phyloP scores from a whole-genome alignment of 2,888 invertebrate genomes.

The Steinernema scapterisci region DNA sequence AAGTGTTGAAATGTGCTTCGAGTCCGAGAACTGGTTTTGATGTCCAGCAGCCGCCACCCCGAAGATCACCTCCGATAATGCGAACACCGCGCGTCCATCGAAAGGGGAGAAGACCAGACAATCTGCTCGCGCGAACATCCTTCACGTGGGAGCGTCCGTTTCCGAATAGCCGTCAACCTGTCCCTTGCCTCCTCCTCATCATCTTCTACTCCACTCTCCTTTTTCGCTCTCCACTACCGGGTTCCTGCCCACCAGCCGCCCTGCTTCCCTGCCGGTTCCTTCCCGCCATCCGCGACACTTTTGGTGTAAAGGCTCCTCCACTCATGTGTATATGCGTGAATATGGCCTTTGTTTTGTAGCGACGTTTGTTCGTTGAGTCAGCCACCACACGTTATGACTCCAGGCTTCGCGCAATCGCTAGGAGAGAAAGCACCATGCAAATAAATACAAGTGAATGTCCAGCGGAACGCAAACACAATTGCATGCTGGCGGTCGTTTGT shows the following conservation, averaged over 20 bases:
- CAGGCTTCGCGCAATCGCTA: constrained; percentile 20
- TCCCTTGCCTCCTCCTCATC: constrained; percentile 26
- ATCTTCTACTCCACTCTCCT: background rate
- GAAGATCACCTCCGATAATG: constrained; percentile 32
- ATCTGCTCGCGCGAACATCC: constrained; percentile 32
- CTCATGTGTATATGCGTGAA: background rate
- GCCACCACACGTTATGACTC: constrained; percentile 28
- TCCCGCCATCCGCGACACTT: background rate
- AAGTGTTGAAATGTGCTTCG: constrained; percentile 32
- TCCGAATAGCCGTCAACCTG: constrained; percentile 31
- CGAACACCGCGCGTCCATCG: constrained; percentile 33
- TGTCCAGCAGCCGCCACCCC: constrained; percentile 31
- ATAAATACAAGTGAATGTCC: constrained; percentile 30
- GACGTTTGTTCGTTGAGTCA: constrained; percentile 31
- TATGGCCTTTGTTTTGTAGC: constrained; percentile 25
- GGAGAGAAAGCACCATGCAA: constrained; percentile 31
- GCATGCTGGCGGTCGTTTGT: constrained; percentile 30
- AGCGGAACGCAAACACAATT: constrained; percentile 29
- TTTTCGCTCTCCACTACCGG: constrained; percentile 3
- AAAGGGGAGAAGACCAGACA: constrained; percentile 31
- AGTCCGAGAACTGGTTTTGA: constrained; percentile 31
- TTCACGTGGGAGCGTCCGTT: constrained; percentile 31
- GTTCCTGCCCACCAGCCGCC: constrained; percentile 19
- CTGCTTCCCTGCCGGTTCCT: no score
- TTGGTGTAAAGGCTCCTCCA: background rate